Percentiles rank a stretch among this genome's conserved stretches.
Conservation (phyloP, 2,113 vertebrate species). For the Neogobius melanostomus region DNA sequence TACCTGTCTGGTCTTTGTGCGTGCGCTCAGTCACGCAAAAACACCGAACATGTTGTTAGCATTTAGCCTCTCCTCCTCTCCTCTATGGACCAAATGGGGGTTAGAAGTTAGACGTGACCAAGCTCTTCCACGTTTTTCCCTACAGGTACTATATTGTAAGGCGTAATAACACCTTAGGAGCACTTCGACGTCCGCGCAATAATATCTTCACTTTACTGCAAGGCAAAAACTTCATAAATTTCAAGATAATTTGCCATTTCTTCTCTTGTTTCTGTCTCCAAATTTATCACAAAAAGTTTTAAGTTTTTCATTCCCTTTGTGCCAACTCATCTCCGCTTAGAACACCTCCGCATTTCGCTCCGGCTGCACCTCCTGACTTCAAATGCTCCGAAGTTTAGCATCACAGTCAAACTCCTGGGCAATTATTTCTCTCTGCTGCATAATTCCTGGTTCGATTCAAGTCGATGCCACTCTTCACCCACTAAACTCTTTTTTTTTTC, state of each 20-base stretch:
- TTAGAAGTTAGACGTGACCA: too few species aligned
- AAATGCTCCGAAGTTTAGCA: constrained; percentile 38
- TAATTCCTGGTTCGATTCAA: constrained; percentile 21
- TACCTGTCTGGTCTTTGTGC: too few species aligned
- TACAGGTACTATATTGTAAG: too few species aligned
- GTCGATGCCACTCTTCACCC: neutral
- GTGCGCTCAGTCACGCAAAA: too few species aligned
- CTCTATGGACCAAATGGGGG: too few species aligned
- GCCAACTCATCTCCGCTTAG: neutral
- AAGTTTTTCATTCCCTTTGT: neutral
- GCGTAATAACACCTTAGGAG: too few species aligned
- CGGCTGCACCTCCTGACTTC: constrained; percentile 33
- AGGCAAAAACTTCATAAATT: too few species aligned
- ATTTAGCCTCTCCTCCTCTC: too few species aligned
- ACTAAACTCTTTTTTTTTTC: neutral
- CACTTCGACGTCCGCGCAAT: too few species aligned
- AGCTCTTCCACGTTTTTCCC: too few species aligned
- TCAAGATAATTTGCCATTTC: neutral
- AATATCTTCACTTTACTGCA: too few species aligned
- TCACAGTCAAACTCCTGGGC: constrained; percentile 18
- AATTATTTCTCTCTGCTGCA: constrained; percentile 51
- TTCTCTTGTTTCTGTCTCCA: neutral
- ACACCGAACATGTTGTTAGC: too few species aligned
- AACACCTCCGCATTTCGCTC: constrained; percentile 22
- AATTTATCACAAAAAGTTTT: neutral